Conservation (phyloP, 2,797 vertebrate species). For the Salarias fasciatus region DNA sequence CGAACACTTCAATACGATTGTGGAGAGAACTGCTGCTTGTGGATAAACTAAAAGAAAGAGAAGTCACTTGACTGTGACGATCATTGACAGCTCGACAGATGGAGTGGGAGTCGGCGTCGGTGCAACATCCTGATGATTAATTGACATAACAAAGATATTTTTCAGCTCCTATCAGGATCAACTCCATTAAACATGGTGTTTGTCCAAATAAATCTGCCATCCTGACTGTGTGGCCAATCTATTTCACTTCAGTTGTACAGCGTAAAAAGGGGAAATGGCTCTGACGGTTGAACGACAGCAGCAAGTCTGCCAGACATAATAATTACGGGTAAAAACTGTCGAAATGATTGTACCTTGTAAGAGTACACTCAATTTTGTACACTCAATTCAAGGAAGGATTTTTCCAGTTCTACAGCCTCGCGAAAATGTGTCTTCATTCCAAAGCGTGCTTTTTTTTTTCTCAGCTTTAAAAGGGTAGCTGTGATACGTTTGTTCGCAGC, state of each 20-base stretch:
- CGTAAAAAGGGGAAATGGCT: not conserved
- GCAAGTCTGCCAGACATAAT: not conserved
- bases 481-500: not conserved
- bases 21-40: too few relatives aligned
- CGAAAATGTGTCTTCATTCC: slow-evolving; percentile 2
- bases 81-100: slow-evolving; percentile 13
- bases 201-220: slow-evolving; percentile 16
- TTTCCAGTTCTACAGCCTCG: not conserved
- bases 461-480: not conserved
- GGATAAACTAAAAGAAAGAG: not conserved
- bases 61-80: slow-evolving; percentile 8
- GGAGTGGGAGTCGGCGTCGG: slow-evolving; percentile 8
- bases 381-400: too few relatives aligned
- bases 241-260: not conserved
- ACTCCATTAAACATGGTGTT: not conserved
- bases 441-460: not conserved
- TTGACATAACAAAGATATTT: slow-evolving; percentile 8
- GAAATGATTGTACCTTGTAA: not conserved
- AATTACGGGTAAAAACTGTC: not conserved
- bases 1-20: too few relatives aligned
- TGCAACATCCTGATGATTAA: not conserved
- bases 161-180: slow-evolving; percentile 15
- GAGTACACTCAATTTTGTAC: not conserved
- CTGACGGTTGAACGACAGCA: slow-evolving; percentile 8
- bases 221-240: not conserved